A percentile compares a stretch with the other conserved stretches of the same genome.
Evolutionary conservation across 2,797 vertebrate species (phyloP).

Genomic region (Chelon labrosus): DNA sequence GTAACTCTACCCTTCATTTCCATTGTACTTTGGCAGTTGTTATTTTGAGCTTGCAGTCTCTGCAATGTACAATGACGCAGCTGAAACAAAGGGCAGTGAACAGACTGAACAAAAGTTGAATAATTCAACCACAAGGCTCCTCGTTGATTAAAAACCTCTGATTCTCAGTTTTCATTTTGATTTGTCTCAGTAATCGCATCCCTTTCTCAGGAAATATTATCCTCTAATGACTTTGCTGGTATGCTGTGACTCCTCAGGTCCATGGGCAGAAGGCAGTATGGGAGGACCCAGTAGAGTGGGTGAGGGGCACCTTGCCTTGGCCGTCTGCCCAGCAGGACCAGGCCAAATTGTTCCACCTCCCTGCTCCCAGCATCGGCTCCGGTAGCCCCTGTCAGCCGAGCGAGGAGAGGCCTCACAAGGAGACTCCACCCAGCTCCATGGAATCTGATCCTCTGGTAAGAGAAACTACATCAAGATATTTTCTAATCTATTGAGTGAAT

Average conservation of each 20-base stretch:
- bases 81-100: not conserved
- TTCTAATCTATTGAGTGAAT: not conserved
- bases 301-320: constrained; percentile 98
- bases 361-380: constrained; percentile 92
- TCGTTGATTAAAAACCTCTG: not conserved
- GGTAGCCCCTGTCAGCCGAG: constrained; percentile 86
- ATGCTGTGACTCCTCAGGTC: constrained; percentile 82
- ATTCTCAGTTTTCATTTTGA: not conserved
- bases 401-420: constrained; percentile 91
- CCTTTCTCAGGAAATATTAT: constrained; percentile 23
- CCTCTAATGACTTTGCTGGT: constrained; percentile 33
- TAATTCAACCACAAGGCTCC: not conserved
- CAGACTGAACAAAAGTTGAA: not conserved
- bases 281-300: constrained; percentile 99
- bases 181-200: not conserved
- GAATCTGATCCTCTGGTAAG: constrained; percentile 96
- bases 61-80: not conserved
- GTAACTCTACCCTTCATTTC: not conserved
- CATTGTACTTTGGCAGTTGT: not conserved
- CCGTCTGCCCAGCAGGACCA: constrained; percentile 98
- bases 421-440: constrained; percentile 94
- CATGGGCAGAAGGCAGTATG: constrained; percentile 97
- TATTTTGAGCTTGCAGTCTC: not conserved
- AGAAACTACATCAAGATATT: not conserved
- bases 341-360: constrained; percentile 96